Evolutionary conservation across 2,888 invertebrate genomes (phyloP), one percentile per base, ranked within the genome.

Genomic region (Orchesellides sinensis): DNA sequence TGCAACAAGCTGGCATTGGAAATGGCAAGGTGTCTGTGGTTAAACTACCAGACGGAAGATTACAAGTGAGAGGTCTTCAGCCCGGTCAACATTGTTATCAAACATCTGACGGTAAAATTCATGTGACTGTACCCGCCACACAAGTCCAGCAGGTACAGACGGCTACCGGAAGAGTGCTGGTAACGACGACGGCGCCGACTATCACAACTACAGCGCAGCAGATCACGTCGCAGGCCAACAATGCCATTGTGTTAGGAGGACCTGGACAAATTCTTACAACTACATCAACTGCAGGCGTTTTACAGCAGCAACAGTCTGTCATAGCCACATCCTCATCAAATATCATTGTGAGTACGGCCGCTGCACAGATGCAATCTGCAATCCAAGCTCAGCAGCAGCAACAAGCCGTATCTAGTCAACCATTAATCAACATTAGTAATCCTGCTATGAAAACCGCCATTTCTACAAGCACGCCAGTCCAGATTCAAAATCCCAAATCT

Each of bases 1-100:
- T n/a, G 2, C 40, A 40, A n/a, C 40, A 40, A 40, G 10, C 40
- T n/a, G 12, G 12, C 25, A 23, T n/a, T n/a, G n/a, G n/a, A n/a
- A n/a, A n/a, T n/a, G n/a, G n/a, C n/a, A 95, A 95, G 89, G 95
- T 98, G 14, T 97, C 98, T 92, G 96, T 98, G 87, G 94, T 96
- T 89, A 94, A 96, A 86, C 94, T 95, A 0, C 95, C 96, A 0
- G 96, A 97, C 90, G 98, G 98, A 25, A 96, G 97, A 90, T 92
- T 98, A 17, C 96, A 97, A 88, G 97, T 98, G 0, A 93, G 96
- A 83, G 98, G 98, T 0, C 92, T 98, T 8, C 92, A 96, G 90
- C 96, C 97, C 59, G 98, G 97, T 72, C 89, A 88, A 87, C 97
- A 98, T 89, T 91, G 98, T 75, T 94, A 98, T 54, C 96, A 97